phyloP scores from a whole-genome alignment of 2,797 vertebrate genomes.

The Sebastolobus alascanus region DNA sequence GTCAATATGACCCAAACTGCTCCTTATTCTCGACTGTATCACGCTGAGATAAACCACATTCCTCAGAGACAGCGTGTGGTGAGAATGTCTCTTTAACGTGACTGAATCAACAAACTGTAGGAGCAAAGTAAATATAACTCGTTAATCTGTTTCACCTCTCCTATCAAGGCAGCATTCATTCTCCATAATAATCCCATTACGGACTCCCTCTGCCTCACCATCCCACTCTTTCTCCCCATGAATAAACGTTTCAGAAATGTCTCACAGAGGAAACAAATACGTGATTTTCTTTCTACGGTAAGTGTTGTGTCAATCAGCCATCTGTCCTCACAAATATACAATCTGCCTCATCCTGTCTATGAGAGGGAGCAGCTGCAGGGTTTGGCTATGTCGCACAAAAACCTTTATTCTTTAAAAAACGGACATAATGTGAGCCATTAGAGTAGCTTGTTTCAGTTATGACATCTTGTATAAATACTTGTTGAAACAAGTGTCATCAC shows the following conservation, averaged over 20 bases:
- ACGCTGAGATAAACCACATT: conserved; percentile 6
- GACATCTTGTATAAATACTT: background rate
- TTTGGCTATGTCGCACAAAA: conserved; percentile 14
- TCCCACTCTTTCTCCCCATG: background rate
- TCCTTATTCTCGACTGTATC: conserved; percentile 12
- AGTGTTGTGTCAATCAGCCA: conserved; percentile 56
- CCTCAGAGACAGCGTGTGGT: conserved; percentile 10
- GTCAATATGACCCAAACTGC: background rate
- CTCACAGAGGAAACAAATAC: conserved; percentile 22
- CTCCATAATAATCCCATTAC: conserved; percentile 52
- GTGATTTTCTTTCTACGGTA: conserved; percentile 28
- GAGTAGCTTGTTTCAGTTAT: background rate
- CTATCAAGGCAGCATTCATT: conserved; percentile 49
- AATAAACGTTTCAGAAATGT: conserved; percentile 39
- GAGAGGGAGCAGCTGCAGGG: conserved; percentile 50
- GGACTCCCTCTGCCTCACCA: background rate
- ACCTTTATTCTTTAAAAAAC: background rate
- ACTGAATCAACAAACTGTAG: conserved; percentile 38
- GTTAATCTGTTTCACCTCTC: conserved; percentile 36
- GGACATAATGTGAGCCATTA: conserved; percentile 11
- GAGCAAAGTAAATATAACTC: conserved; percentile 37
- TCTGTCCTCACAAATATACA: conserved; percentile 45
- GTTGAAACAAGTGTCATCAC: background rate
- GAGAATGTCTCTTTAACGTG: conserved; percentile 16
- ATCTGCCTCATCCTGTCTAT: conserved; percentile 23